Conservation (phyloP, 2,888 invertebrate genomes). For the Choreutis nemorana region DNA sequence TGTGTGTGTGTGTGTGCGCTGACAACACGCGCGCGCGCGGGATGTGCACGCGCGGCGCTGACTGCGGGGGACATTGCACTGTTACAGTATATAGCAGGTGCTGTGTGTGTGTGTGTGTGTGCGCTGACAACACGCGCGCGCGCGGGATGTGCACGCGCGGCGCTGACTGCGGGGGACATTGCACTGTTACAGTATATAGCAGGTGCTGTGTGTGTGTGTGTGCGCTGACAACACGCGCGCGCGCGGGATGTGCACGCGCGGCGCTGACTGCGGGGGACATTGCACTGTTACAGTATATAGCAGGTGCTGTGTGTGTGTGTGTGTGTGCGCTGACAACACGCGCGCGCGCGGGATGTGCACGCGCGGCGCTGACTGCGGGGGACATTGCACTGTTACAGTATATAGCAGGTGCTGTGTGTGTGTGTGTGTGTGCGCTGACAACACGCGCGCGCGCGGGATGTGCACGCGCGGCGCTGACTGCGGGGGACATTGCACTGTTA, state of each 20-base stretch:
- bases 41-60: conserved; percentile 69
- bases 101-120: conserved; percentile 9
- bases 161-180: too few relatives aligned
- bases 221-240: conserved; percentile 48
- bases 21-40: conserved; percentile 16
- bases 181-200: too few relatives aligned
- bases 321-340: conserved; percentile 5
- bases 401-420: background rate
- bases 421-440: conserved; percentile 44
- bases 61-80: conserved; percentile 49
- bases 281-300: too few relatives aligned
- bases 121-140: background rate
- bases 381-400: too few relatives aligned
- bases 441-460: conserved; percentile 15
- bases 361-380: too few relatives aligned
- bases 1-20: conserved; percentile 43
- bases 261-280: conserved; percentile 70
- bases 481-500: conserved; percentile 10
- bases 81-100: too few relatives aligned
- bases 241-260: conserved; percentile 40
- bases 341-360: background rate
- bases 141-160: background rate
- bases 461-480: conserved; percentile 75
- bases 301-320: conserved; percentile 8
- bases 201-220: background rate